A percentile compares a stretch with the other conserved stretches of the same genome.
Evolutionary conservation across 2,797 vertebrate species (phyloP).

Genomic region (Jordanella pulchra): DNA sequence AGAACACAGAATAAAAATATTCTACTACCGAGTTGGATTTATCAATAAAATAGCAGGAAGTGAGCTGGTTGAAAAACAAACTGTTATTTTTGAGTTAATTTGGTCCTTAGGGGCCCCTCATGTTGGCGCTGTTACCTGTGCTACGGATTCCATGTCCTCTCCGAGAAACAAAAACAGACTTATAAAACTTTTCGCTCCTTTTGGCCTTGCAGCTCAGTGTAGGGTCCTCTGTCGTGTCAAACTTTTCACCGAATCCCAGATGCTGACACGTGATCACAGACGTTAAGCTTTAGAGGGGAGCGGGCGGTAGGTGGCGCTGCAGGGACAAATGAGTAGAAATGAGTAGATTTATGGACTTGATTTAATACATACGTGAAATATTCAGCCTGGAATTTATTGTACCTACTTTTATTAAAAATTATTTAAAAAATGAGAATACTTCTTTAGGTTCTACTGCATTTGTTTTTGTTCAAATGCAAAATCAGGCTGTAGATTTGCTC

Average conservation of each 20-base stretch:
- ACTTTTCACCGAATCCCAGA: constrained; percentile 54
- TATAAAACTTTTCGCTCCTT: background rate
- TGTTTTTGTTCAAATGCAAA: background rate
- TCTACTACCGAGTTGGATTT: background rate
- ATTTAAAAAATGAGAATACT: background rate
- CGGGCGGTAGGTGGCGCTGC: constrained; percentile 25
- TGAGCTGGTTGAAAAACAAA: background rate
- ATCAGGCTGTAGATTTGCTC: background rate
- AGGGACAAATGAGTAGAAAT: background rate
- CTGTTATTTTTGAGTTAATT: constrained; percentile 5
- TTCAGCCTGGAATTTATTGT: background rate
- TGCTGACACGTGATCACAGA: constrained; percentile 64
- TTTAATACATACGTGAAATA: background rate
- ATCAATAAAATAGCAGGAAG: background rate
- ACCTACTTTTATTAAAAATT: background rate
- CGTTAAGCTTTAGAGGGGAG: constrained; percentile 1
- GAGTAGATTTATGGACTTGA: background rate
- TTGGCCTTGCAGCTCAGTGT: constrained; percentile 1
- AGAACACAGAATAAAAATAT: background rate
- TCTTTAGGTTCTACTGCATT: background rate
- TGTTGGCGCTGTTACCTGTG: constrained; percentile 56
- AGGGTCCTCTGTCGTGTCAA: constrained; percentile 49
- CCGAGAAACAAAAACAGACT: background rate
- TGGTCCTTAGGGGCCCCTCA: background rate
- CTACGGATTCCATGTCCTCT: constrained; percentile 51